Percentiles rank a stretch among this genome's conserved stretches.
These are phyloP conservation scores for Ispidina lecontei DNA, from an alignment of 2,797 vertebrate genomes.

Conservation along the genomic window DNA sequence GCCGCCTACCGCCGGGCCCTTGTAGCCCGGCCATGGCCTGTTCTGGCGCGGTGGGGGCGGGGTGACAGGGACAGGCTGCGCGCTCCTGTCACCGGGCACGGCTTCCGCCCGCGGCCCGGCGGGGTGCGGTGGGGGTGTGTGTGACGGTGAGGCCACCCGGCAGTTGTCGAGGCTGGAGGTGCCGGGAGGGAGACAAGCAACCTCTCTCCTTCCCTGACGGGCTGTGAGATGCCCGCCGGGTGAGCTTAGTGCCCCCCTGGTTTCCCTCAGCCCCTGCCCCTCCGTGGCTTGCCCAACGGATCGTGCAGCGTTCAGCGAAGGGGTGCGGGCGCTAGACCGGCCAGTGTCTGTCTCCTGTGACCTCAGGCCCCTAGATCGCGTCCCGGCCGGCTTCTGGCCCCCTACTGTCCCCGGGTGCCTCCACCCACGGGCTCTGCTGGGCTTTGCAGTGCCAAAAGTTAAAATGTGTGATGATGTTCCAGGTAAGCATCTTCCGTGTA, in stretches of 20 bases:
- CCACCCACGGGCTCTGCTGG: neutral
- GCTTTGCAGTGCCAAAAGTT: neutral
- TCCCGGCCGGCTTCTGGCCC: neutral
- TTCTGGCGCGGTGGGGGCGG: neutral
- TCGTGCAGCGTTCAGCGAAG: neutral
- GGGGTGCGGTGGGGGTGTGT: no score
- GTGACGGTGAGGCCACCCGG: neutral
- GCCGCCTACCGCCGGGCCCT: no score
- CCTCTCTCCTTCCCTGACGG: neutral
- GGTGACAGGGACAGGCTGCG: rapidly evolving
- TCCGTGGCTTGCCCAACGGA: no score
- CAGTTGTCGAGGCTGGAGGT: no score
- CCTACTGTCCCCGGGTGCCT: neutral
- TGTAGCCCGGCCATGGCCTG: no score
- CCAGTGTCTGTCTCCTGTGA: neutral
- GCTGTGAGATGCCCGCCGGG: neutral
- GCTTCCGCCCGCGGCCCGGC: neutral
- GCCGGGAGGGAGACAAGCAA: no score
- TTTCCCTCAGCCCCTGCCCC: no score
- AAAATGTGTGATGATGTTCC: neutral
- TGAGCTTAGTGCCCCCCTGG: neutral
- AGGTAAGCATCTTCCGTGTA: neutral
- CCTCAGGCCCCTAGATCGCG: neutral
- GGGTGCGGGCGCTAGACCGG: neutral
- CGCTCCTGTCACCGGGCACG: neutral